Base-by-base conservation (phyloP, 2,113 vertebrate genomes). In the Leptosomus discolor region DNA sequence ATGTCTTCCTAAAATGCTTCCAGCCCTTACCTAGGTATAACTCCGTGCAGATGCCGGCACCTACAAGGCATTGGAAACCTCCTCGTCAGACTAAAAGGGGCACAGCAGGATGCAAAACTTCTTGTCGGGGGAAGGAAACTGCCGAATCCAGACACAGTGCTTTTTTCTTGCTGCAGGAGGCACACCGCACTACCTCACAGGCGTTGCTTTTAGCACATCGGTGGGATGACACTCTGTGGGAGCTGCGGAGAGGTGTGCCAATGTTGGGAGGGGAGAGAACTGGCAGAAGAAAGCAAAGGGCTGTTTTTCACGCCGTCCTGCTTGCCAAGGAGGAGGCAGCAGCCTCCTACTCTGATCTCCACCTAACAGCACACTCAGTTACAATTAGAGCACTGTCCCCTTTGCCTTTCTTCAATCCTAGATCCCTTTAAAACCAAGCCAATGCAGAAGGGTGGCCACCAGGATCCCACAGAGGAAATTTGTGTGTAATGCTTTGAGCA, bases 111-210 rank as follows among this genome's bases (percentile, higher is more conserved):
- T 70, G 60, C 18, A 81, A 65, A 88, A 76, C 26, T 56, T 22
- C 63, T 50, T 20, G 11, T 20, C 2, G 27, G 30, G 23, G 17
- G 78, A 65, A 67, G 8, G 17, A 63, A 82, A 53, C 37, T 45
- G 0, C 12, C 0, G 0, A 68, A 68, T 34, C 15, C 46, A 78
- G 69, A 36, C 43, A 53, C 15, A 4, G 34, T 8, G 41, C 8
- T 29, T 61, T 43, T 24, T 45, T 39, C 61, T 69, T 82, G 60
- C 57, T 63, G 74, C 43, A 58, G 32, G 36, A 77, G 39, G 39
- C 53, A 84, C 3, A 0, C 12, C 18, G 60, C 60, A 30, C 22
- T 23, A 17, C 48, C 21, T 46, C 54, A 46, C 45, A 43, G 34
- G 26, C 63, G 61, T 4, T 2, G 15, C 46, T 92, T 92, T 36